Conservation (phyloP, 2,113 vertebrate genomes). For the Embiotoca jacksoni region DNA sequence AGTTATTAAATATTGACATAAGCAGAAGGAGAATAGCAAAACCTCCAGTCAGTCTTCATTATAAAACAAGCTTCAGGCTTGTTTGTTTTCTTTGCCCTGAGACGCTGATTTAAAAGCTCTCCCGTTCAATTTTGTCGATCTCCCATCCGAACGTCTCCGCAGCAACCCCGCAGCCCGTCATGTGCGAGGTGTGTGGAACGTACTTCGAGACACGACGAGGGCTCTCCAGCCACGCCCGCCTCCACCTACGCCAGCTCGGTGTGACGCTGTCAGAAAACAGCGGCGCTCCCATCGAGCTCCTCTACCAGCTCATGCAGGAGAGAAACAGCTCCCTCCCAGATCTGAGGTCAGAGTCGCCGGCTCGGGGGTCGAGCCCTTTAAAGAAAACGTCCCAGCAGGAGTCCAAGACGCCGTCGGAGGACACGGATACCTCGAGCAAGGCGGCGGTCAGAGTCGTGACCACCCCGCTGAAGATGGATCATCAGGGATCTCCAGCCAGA, state of each 20-base stretch:
- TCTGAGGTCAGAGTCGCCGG: conserved; percentile 40
- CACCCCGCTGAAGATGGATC: conserved; percentile 31
- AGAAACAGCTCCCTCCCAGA: conserved; percentile 74
- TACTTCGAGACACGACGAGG: conserved; percentile 93
- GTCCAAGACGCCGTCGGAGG: conserved; percentile 26
- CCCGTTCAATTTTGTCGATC: background rate
- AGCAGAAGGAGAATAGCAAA: background rate
- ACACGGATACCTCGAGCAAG: conserved; percentile 17
- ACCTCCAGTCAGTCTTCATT: too few species aligned
- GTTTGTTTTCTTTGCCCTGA: too few species aligned
- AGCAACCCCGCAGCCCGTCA: conserved; percentile 61
- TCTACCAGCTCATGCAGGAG: conserved; percentile 90
- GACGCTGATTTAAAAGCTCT: background rate
- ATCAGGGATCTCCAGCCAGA: conserved; percentile 43
- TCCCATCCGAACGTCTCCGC: conserved; percentile 13
- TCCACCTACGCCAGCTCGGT: conserved; percentile 92
- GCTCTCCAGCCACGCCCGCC: conserved; percentile 93
- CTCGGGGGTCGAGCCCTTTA: background rate
- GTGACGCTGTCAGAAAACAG: conserved; percentile 91
- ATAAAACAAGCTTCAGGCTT: too few species aligned
- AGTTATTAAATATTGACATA: background rate
- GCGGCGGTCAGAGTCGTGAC: conserved; percentile 3
- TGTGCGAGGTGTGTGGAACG: conserved; percentile 91
- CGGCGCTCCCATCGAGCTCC: conserved; percentile 91
- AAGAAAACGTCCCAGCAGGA: conserved; percentile 38